Evolutionary conservation across 92 coral and sea anemone species (phyloP).

Genomic region (Desmophyllum pertusum): DNA sequence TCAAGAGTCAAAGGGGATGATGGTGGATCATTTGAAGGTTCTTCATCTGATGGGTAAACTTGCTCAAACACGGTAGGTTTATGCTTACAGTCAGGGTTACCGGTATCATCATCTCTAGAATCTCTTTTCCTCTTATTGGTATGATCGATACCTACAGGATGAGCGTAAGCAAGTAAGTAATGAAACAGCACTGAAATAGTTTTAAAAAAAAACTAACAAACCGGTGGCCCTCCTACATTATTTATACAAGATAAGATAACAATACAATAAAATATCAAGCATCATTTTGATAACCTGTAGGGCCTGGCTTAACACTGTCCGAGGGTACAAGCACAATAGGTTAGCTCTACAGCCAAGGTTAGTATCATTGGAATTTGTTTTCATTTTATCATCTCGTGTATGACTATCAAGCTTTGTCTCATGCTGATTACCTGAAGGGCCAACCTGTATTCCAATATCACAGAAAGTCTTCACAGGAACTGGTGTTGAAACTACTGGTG

Average conservation of each 20-base stretch:
- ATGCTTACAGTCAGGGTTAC: constrained; percentile 3
- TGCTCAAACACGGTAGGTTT: constrained; percentile 12
- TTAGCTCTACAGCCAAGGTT: too few relatives aligned
- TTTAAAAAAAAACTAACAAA: too few relatives aligned
- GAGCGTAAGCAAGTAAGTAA: too few relatives aligned
- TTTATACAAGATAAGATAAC: too few relatives aligned
- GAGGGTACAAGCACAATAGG: too few relatives aligned
- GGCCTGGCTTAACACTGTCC: not conserved
- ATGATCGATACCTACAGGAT: not conserved
- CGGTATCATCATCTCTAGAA: constrained; percentile 2
- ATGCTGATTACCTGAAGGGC: too few relatives aligned
- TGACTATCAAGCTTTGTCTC: too few relatives aligned
- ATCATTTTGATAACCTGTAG: not conserved
- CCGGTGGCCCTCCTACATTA: too few relatives aligned
- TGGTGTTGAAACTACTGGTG: constrained; percentile 24
- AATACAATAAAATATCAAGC: too few relatives aligned
- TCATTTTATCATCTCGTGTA: not conserved
- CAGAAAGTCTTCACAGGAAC: not conserved
- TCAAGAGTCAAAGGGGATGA: too few relatives aligned
- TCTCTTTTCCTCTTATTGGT: not conserved
- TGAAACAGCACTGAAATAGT: too few relatives aligned
- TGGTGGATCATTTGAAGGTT: constrained; percentile 13
- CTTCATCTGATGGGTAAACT: not conserved
- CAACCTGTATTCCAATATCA: constrained; percentile 17
- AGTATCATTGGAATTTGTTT: not conserved